A percentile compares a stretch with the other conserved stretches of the same genome.
phyloP scores from a whole-genome alignment of 2,888 invertebrate genomes.

The Acanthococcus lagerstroemiae region DNA sequence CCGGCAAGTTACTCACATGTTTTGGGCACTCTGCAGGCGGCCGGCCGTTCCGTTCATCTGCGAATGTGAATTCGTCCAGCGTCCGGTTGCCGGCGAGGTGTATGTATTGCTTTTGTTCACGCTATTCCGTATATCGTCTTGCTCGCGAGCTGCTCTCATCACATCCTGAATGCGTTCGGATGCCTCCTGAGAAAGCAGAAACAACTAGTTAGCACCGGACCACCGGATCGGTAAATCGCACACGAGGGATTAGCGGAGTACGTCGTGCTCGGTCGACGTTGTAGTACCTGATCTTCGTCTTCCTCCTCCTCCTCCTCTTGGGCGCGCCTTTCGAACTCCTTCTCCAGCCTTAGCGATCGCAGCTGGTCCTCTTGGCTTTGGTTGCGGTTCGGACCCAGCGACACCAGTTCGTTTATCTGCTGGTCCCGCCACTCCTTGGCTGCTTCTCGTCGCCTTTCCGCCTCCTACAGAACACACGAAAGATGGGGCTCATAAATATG shows the following conservation, averaged over 20 bases:
- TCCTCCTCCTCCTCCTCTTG: slow-evolving; percentile 68
- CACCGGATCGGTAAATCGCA: too few relatives aligned
- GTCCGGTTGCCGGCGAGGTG: not conserved
- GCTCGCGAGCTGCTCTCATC: slow-evolving; percentile 43
- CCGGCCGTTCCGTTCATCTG: slow-evolving; percentile 35
- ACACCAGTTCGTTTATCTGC: slow-evolving; percentile 69
- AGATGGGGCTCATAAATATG: not conserved
- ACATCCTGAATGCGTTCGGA: slow-evolving; percentile 46
- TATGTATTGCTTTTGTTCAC: slow-evolving; percentile 8
- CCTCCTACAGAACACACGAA: slow-evolving; percentile 46
- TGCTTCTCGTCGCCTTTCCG: slow-evolving; percentile 62
- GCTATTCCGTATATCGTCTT: slow-evolving; percentile 35
- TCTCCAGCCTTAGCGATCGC: slow-evolving; percentile 77
- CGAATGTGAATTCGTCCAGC: not conserved
- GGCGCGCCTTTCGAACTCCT: slow-evolving; percentile 86
- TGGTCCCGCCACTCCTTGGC: slow-evolving; percentile 71
- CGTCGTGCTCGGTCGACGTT: too few relatives aligned
- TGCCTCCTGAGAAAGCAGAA: slow-evolving; percentile 38
- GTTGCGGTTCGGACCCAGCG: slow-evolving; percentile 53
- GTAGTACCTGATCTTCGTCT: slow-evolving; percentile 50
- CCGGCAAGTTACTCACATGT: slow-evolving; percentile 1
- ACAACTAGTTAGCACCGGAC: too few relatives aligned
- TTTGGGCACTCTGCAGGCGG: not conserved
- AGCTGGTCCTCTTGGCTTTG: slow-evolving; percentile 78
- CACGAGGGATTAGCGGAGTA: too few relatives aligned